Conservation (phyloP, 2,113 vertebrate species). For the Cepphus grylle region DNA sequence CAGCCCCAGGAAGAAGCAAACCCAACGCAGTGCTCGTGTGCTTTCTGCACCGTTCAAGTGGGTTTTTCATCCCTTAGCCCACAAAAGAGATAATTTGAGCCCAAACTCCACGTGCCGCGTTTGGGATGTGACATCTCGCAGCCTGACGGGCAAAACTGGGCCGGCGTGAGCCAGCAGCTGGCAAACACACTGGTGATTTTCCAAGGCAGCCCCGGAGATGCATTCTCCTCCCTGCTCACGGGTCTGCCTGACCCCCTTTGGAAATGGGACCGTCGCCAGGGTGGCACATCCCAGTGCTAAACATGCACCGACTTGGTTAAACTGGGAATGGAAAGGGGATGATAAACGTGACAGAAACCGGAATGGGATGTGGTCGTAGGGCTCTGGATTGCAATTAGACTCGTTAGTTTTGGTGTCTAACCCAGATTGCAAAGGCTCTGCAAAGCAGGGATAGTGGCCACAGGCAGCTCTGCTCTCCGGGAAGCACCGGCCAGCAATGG, state of each 20-base stretch:
- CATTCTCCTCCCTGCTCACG: neutral
- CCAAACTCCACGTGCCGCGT: neutral
- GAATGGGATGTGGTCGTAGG: accelerated
- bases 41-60: accelerated
- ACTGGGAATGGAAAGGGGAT: neutral
- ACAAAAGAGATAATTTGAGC: neutral
- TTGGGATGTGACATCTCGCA: neutral
- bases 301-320: accelerated
- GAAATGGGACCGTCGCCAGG: accelerated
- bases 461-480: neutral
- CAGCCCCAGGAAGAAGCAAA: neutral
- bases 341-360: accelerated
- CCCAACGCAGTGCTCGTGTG: accelerated
- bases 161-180: neutral
- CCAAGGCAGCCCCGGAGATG: neutral
- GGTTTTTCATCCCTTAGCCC: neutral
- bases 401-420: neutral
- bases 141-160: neutral
- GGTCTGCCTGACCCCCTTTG: neutral
- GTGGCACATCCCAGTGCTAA: neutral
- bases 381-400: neutral
- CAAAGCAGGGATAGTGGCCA: neutral
- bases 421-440: neutral
- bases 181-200: neutral
- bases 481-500: neutral